Percentiles rank a stretch among this genome's conserved stretches.
Conservation (phyloP, 92 coral and sea anemone species). For the Pocillopora grandis region DNA sequence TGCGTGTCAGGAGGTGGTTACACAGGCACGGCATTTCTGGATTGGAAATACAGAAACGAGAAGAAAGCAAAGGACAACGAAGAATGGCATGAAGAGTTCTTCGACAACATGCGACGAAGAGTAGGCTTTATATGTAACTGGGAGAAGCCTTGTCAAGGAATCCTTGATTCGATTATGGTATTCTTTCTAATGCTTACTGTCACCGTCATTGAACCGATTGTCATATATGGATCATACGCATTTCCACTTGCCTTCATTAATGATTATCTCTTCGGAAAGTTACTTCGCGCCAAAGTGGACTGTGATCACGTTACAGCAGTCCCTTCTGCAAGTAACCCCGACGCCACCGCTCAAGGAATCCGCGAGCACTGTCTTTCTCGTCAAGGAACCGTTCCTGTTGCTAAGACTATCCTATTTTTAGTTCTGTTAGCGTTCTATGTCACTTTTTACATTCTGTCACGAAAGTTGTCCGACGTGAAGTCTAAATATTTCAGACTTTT, state of each 20-base stretch:
- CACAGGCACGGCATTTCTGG: slow-evolving; percentile 48
- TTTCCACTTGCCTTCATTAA: slow-evolving; percentile 46
- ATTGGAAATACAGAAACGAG: slow-evolving; percentile 50
- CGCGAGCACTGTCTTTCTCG: background rate
- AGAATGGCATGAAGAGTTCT: slow-evolving; percentile 38
- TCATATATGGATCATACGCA: slow-evolving; percentile 35
- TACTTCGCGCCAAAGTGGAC: slow-evolving; percentile 25
- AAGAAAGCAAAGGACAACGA: background rate
- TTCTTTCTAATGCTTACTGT: slow-evolving; percentile 11
- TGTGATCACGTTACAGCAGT: slow-evolving; percentile 18
- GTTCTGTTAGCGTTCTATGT: slow-evolving; percentile 19
- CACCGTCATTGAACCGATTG: slow-evolving; percentile 29
- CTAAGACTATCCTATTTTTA: slow-evolving; percentile 25
- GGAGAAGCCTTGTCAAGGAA: slow-evolving; percentile 45
- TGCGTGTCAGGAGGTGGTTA: slow-evolving; percentile 62
- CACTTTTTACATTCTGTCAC: slow-evolving; percentile 16
- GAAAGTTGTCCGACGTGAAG: background rate
- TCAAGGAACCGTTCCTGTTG: background rate
- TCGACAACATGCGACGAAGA: slow-evolving; percentile 21
- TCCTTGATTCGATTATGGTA: slow-evolving; percentile 27
- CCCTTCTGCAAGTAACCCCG: background rate
- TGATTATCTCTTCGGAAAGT: slow-evolving; percentile 41
- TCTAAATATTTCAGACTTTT: background rate
- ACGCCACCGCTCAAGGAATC: background rate
- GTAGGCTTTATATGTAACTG: slow-evolving; percentile 46